A percentile compares a stretch with the other conserved stretches of the same genome.
phyloP scores from a whole-genome alignment of 2,113 vertebrate genomes.

The Eretmodus cyanostictus region DNA sequence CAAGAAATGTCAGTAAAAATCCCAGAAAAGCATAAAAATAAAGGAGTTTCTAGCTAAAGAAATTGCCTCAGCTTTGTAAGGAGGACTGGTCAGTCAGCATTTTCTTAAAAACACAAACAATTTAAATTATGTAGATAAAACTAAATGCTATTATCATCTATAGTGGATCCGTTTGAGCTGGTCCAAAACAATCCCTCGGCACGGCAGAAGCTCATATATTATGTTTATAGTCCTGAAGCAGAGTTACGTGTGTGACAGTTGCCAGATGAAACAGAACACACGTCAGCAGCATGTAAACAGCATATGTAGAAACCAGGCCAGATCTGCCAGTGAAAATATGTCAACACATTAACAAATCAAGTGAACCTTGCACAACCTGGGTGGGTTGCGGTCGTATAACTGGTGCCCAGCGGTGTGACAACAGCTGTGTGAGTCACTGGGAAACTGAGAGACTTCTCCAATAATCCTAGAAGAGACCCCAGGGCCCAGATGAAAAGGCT shows the following conservation, averaged over 20 bases:
- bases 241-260: background rate
- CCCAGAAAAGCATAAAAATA: background rate
- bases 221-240: background rate
- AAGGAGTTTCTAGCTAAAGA: background rate
- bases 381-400: conserved; percentile 7
- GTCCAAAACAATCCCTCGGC: background rate
- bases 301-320: background rate
- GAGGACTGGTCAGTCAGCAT: background rate
- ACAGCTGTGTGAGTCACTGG: conserved; percentile 39
- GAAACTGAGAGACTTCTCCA: background rate
- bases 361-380: background rate
- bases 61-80: background rate
- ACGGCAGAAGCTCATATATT: background rate
- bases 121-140: background rate
- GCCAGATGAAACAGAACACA: conserved; percentile 11
- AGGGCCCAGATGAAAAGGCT: conserved; percentile 49
- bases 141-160: background rate
- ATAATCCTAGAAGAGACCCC: conserved; percentile 20
- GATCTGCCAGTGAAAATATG: conserved; percentile 3
- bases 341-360: conserved; percentile 3
- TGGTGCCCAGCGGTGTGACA: conserved; percentile 3
- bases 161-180: background rate
- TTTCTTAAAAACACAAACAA: background rate
- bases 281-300: conserved; percentile 12
- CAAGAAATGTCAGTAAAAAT: background rate